Evolutionary conservation across 2,797 vertebrate species (phyloP).

Genomic region (Siniperca undulata): DNA sequence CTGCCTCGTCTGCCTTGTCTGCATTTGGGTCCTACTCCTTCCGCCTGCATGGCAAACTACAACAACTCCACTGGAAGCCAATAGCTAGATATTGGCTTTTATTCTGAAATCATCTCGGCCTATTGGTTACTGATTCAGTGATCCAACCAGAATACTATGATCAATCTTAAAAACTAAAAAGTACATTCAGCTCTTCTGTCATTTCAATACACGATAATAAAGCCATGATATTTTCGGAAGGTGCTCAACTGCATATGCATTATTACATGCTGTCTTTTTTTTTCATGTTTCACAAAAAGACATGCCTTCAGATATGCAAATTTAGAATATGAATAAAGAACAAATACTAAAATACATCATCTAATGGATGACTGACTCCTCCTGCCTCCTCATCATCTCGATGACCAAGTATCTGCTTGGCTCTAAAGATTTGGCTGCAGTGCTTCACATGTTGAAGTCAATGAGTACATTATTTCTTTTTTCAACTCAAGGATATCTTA

Average conservation of each 20-base stretch:
- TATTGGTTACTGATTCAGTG: slow-evolving; percentile 10
- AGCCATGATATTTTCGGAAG: neutral
- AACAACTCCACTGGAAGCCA: neutral
- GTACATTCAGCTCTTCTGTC: neutral
- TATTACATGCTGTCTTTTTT: neutral
- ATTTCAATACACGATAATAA: neutral
- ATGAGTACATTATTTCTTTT: slow-evolving; percentile 43
- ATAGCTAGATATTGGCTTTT: neutral
- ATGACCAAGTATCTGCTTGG: neutral
- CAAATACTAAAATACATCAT: neutral
- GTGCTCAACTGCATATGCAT: neutral
- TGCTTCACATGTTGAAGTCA: neutral
- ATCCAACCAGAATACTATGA: neutral
- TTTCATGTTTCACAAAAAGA: neutral
- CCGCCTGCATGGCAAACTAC: no score
- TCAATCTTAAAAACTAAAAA: slow-evolving; percentile 14
- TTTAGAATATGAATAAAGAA: slow-evolving; percentile 12
- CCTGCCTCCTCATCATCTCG: no score
- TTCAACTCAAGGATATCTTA: slow-evolving; percentile 37
- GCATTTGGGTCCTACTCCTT: no score
- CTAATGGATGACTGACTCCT: neutral
- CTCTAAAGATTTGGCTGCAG: slow-evolving; percentile 5
- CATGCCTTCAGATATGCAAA: slow-evolving; percentile 12
- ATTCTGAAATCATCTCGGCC: slow-evolving; percentile 12
- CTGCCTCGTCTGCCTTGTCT: no score